Evolutionary conservation across 2,888 invertebrate genomes (phyloP).

Genomic region (Sympetrum striolatum): DNA sequence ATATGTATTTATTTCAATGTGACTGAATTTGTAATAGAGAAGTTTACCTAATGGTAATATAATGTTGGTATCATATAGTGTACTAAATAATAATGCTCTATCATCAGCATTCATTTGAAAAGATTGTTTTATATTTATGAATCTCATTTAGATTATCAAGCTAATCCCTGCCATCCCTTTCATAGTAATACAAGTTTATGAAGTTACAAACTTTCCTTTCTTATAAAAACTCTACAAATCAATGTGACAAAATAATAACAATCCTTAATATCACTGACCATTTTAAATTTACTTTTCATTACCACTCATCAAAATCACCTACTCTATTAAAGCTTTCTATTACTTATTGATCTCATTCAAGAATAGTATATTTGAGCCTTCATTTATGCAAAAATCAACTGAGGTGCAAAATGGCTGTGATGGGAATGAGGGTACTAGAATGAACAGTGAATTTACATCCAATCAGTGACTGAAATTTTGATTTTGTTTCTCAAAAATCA

Average conservation of each 20-base stretch:
- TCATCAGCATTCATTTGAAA: not conserved
- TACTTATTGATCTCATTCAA: not conserved
- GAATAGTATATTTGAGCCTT: constrained; percentile 19
- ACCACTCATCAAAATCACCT: constrained; percentile 1
- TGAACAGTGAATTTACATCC: not conserved
- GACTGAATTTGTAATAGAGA: too few relatives aligned
- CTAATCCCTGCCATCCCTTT: not conserved
- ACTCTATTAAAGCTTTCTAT: constrained; percentile 40
- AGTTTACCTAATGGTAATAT: too few relatives aligned
- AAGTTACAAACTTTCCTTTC: constrained; percentile 20
- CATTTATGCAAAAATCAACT: not conserved
- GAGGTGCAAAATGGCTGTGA: constrained; percentile 42
- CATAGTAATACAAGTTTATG: not conserved
- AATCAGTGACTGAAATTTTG: not conserved
- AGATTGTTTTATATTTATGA: not conserved
- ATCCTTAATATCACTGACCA: not conserved
- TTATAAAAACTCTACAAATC: constrained; percentile 19
- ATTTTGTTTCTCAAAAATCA: not conserved
- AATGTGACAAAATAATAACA: constrained; percentile 14
- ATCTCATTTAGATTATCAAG: not conserved
- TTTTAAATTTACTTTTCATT: not conserved
- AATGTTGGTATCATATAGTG: too few relatives aligned
- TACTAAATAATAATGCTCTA: not conserved
- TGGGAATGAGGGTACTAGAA: constrained; percentile 11
- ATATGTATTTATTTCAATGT: too few relatives aligned